Conservation (phyloP, 2,888 invertebrate genomes). For the Sisyra nigra region DNA sequence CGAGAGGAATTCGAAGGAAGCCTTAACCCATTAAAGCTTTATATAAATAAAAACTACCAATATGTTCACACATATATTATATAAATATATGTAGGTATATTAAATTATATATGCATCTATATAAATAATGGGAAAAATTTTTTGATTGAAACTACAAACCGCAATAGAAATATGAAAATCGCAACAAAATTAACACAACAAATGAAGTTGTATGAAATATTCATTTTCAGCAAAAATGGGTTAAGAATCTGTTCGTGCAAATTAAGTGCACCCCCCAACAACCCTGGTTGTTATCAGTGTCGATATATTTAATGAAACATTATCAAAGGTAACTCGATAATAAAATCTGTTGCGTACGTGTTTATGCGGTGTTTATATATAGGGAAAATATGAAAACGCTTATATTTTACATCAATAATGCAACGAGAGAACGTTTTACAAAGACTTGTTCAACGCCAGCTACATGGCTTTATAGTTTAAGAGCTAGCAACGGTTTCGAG, state of each 20-base stretch:
- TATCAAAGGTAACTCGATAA: not conserved
- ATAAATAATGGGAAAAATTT: not conserved
- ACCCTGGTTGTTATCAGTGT: too few species aligned
- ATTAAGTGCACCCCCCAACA: too few species aligned
- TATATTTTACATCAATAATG: too few species aligned
- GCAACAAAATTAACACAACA: too few species aligned
- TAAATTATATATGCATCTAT: not conserved
- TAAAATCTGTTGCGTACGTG: not conserved
- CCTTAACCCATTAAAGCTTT: slow-evolving; percentile 2
- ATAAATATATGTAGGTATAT: not conserved
- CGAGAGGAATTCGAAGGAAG: not conserved
- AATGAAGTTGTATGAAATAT: too few species aligned
- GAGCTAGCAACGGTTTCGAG: too few species aligned
- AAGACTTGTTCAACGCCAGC: too few species aligned
- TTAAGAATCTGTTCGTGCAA: not conserved
- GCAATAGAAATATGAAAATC: too few species aligned
- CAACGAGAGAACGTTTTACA: too few species aligned
- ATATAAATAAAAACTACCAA: slow-evolving; percentile 2
- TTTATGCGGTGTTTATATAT: not conserved
- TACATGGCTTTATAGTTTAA: too few species aligned
- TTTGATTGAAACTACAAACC: too few species aligned
- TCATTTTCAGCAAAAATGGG: slow-evolving; percentile 3
- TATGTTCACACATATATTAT: not conserved
- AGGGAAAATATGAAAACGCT: not conserved
- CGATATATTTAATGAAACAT: not conserved